These are phyloP conservation scores for Cavia aperea DNA, from an alignment of 2,113 vertebrate species.

Conservation along the genomic window DNA sequence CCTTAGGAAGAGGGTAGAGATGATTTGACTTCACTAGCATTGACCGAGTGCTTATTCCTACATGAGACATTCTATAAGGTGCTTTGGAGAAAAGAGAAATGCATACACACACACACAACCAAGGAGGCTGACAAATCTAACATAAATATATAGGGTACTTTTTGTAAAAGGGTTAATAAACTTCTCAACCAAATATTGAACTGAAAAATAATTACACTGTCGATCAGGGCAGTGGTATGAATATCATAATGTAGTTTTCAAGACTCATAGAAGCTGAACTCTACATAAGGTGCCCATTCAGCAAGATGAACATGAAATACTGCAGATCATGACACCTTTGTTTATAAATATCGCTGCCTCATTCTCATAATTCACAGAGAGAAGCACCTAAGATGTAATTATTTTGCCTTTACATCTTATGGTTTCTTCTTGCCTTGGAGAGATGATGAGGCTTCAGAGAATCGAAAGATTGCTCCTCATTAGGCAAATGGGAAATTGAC, in stretches of 20 bases:
- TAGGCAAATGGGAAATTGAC: neutral
- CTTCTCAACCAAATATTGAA: neutral
- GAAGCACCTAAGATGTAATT: neutral
- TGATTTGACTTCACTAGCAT: neutral
- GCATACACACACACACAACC: too few relatives aligned
- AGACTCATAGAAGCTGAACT: neutral
- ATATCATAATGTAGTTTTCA: neutral
- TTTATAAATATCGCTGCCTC: neutral
- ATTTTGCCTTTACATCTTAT: neutral
- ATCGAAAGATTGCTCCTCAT: neutral
- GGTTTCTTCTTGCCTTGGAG: neutral
- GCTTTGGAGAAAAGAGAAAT: neutral
- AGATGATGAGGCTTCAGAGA: constrained; percentile 2
- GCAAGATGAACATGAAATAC: neutral
- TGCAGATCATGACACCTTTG: neutral
- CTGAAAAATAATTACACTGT: neutral
- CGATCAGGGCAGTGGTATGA: neutral
- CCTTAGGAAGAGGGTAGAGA: neutral
- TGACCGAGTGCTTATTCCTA: neutral
- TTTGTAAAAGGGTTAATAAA: neutral
- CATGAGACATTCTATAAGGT: neutral
- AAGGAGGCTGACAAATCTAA: constrained; percentile 9
- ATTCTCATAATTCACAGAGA: neutral
- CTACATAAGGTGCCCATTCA: neutral
- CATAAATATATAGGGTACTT: neutral